phyloP scores from a whole-genome alignment of 2,888 invertebrate species.

The Lumbricus terrestris region DNA sequence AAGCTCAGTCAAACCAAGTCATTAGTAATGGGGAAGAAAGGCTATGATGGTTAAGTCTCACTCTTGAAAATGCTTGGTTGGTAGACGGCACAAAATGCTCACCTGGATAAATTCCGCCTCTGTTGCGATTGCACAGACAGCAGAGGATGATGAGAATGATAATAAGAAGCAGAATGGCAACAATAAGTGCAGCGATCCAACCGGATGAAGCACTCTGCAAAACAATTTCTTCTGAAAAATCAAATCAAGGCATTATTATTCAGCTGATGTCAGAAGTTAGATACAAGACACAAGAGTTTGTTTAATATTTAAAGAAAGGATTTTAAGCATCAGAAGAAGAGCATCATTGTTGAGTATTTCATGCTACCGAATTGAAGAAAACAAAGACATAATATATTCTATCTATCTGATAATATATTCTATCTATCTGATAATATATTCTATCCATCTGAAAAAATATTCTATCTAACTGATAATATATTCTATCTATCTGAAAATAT shows the following conservation, averaged over 20 bases:
- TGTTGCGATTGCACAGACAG: conserved; percentile 76
- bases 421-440: no score
- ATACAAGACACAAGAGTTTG: not conserved
- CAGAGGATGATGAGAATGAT: conserved; percentile 65
- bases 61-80: not conserved
- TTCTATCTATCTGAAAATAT: not conserved
- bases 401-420: not conserved
- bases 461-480: not conserved
- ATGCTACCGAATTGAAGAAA: not conserved
- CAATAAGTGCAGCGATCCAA: conserved; percentile 45
- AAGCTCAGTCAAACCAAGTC: not conserved
- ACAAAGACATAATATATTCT: not conserved
- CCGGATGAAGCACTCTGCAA: not conserved
- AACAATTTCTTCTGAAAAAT: not conserved
- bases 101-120: conserved; percentile 88
- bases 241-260: not conserved
- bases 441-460: not conserved
- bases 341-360: not conserved
- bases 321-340: not conserved
- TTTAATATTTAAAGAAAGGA: not conserved
- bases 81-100: not conserved
- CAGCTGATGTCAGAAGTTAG: not conserved
- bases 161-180: conserved; percentile 86
- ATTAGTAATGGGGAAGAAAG: not conserved
- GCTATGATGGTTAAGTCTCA: not conserved